These are phyloP conservation scores for Holothuria leucospilota DNA, from an alignment of 53 echinoderm and acorn worm species.

Conservation along the genomic window DNA sequence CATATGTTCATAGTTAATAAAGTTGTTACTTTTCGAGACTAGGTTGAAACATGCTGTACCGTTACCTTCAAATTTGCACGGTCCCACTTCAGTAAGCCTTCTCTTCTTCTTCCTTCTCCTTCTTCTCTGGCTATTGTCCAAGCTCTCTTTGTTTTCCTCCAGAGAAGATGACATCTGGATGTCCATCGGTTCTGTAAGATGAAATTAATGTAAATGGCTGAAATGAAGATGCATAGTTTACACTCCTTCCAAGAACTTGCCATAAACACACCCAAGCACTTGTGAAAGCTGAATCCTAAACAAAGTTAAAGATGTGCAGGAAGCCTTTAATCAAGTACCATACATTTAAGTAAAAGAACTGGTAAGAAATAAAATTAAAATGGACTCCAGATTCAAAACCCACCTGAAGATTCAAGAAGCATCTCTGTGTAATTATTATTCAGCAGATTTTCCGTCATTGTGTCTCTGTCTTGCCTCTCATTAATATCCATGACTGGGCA, in stretches of 20 bases:
- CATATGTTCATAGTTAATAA: too few species aligned
- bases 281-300: neutral
- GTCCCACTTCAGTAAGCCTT: conserved; percentile 82
- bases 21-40: neutral
- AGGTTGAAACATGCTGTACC: neutral
- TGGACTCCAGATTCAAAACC: neutral
- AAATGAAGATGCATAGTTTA: too few species aligned
- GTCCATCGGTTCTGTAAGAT: conserved; percentile 77
- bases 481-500: conserved; percentile 16
- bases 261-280: too few species aligned
- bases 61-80: conserved; percentile 95
- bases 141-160: conserved; percentile 64
- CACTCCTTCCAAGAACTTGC: too few species aligned
- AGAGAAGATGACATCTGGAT: conserved; percentile 74
- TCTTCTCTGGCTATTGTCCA: conserved; percentile 66
- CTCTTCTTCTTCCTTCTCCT: conserved; percentile 87
- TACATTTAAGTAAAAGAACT: too few species aligned
- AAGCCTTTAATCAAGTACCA: too few species aligned
- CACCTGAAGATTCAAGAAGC: conserved; percentile 34
- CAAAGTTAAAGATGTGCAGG: neutral
- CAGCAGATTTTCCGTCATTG: conserved; percentile 37
- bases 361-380: neutral
- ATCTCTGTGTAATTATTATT: conserved; percentile 34
- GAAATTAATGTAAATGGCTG: neutral
- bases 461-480: conserved; percentile 30